Evolutionary conservation across 2,888 invertebrate species (phyloP), one percentile per base, ranked within the genome.

Genomic region (Agrilus mali): DNA sequence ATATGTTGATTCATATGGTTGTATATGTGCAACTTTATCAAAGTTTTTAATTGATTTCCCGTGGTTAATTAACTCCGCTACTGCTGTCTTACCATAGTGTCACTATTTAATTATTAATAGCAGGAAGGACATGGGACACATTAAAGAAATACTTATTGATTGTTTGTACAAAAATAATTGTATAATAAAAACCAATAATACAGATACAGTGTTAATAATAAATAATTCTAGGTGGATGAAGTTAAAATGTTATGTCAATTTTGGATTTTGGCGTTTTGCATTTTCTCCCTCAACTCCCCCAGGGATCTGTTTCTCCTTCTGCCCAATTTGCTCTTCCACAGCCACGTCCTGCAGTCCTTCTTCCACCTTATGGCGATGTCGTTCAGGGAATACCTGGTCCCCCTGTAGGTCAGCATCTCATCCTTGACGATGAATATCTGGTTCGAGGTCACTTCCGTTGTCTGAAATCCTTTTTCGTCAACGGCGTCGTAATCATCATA

Each of bases 301-400:
- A 62, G 50, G 4, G 64, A 62, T 36, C 52, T 54, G 42, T 60
- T 60, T 33, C 50, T 50, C 40, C 56, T 58, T 40, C 52, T 49
- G 38, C 57, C 55, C 5, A 50, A 42, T 20, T 56, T 50, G 41
- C 61, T 63, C 47, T 74, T 74, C 73, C 73, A 82, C 42, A 82
- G 63, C 70, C 80, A 82, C 69, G 72, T 80, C 54, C 81, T 68
- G 49, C 79, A 80, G 55, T 81, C 81, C 59, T 81, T 81, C 57
- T 80, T 81, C 79, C 80, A 81, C 47, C 73, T 70, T 55, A 70
- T 71, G 1, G 80, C 78, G 45, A 81, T 77, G 56, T 80, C 74
- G 40, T 64, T 70, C 1, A 74, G 64, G 13, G 72, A 69, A 53
- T 76, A 74, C 50, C 62, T 66, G 47, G 69, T 72, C 3, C 79